A percentile compares a stretch with the other conserved stretches of the same genome.
phyloP scores from a whole-genome alignment of 2,113 vertebrate species.

The Balaeniceps rex region DNA sequence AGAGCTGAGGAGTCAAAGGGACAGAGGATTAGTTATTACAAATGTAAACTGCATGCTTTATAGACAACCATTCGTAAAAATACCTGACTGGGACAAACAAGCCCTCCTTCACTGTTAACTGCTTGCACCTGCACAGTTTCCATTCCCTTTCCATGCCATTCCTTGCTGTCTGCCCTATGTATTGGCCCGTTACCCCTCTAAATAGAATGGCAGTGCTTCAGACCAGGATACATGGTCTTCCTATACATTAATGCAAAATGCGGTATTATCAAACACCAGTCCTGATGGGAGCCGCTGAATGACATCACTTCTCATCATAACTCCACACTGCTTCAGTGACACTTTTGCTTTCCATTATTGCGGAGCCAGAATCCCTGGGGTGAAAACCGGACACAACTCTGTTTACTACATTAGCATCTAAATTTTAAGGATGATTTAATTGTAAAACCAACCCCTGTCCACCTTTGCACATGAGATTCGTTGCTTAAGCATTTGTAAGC shows the following conservation, averaged over 20 bases:
- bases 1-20: neutral
- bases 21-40: neutral
- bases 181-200: neutral
- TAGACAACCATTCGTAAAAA: neutral
- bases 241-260: neutral
- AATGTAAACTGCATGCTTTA: neutral
- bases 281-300: neutral
- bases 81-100: neutral
- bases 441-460: neutral
- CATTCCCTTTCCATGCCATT: neutral
- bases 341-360: neutral
- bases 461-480: neutral
- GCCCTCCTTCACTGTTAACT: neutral
- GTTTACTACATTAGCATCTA: neutral
- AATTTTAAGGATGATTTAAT: neutral
- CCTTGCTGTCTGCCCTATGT: neutral
- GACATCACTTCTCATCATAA: neutral
- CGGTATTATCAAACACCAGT: neutral
- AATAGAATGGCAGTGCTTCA: neutral
- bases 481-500: too few relatives aligned
- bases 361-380: neutral
- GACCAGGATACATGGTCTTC: neutral
- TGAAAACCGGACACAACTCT: neutral
- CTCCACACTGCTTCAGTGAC: neutral
- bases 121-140: fast-evolving